phyloP scores from a whole-genome alignment of 2,888 invertebrate species.

The Busseola fusca region DNA sequence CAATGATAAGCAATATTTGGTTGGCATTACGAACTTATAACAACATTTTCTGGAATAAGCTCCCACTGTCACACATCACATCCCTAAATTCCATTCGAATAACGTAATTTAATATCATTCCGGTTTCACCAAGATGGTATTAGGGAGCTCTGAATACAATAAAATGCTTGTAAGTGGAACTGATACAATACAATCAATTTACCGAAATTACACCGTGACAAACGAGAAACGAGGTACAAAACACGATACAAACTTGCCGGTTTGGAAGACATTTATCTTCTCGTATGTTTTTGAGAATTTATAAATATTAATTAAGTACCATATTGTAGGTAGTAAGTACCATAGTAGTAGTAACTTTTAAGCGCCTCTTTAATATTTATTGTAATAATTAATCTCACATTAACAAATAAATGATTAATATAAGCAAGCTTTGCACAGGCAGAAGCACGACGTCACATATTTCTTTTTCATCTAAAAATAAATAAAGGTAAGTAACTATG shows the following conservation, averaged over 20 bases:
- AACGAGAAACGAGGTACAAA: slow-evolving; percentile 6
- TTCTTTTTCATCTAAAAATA: slow-evolving; percentile 15
- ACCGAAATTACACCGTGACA: slow-evolving; percentile 45
- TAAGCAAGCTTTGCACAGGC: background rate
- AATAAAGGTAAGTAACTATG: slow-evolving; percentile 13
- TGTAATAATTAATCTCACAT: slow-evolving; percentile 1
- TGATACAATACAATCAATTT: slow-evolving; percentile 50
- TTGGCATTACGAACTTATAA: background rate
- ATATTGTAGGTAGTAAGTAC: too few relatives aligned
- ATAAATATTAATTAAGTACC: slow-evolving; percentile 1
- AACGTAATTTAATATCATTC: slow-evolving; percentile 46
- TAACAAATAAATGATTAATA: background rate
- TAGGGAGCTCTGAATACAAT: slow-evolving; percentile 43
- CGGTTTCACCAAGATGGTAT: slow-evolving; percentile 28
- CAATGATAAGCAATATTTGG: slow-evolving; percentile 13
- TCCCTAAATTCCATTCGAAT: slow-evolving; percentile 22
- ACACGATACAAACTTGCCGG: slow-evolving; percentile 14
- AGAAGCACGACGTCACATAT: background rate
- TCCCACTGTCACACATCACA: slow-evolving; percentile 6
- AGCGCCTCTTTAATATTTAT: slow-evolving; percentile 11
- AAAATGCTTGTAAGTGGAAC: slow-evolving; percentile 51
- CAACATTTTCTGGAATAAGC: slow-evolving; percentile 8
- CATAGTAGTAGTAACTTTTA: background rate
- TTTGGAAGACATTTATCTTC: slow-evolving; percentile 5
- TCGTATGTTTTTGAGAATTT: slow-evolving; percentile 8